Evolutionary conservation across 2,888 invertebrate species (phyloP), one percentile per base, ranked within the genome.

Genomic region (Drosophila lacicola): DNA sequence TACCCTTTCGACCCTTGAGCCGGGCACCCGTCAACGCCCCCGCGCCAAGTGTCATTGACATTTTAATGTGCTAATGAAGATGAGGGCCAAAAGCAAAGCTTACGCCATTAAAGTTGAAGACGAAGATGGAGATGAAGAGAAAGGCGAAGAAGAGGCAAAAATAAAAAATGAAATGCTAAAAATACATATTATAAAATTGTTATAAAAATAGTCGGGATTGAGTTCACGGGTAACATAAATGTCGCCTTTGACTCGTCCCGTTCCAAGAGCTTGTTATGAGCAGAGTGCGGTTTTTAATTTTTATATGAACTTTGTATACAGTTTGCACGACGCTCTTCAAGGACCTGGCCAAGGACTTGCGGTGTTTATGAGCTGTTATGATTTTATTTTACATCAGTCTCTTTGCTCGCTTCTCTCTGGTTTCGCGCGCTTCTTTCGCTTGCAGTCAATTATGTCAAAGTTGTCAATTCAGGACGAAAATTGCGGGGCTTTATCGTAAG

Each of bases 1-100:
- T 82, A 88, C 83, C 88, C 83, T 80, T 82, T 66, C 45, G 56
- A 70, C 69, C 64, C 55, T 55, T 53, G 56, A 66, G 50, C 69
- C 58, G 44, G 53, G 51, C 54, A 64, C 39, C 64, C 70, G 37
- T 42, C 68, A 41, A 44, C 67, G 60, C 64, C 65, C 61, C 58
- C 69, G 56, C 57, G 62, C 66, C 50, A 74, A 86, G 81, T 85
- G 89, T 89, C 86, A 86, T 89, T 89, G 86, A 86, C 86, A 86
- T 89, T 86, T 89, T 86, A 86, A 86, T 86, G 89, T 80, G 86
- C 88, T 86, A 89, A 89, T 89, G 88, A 88, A 86, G 89, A 81
- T 79, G 82, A 79, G 81, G 84, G 70, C 80, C 68, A 61, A 79
- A 69, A 60, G 72, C 65, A 60, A 74, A 78, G 63, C 39, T 56